phyloP scores from a whole-genome alignment of 1,140 invertebrate genomes.

The Metopolophium dirhodum region DNA sequence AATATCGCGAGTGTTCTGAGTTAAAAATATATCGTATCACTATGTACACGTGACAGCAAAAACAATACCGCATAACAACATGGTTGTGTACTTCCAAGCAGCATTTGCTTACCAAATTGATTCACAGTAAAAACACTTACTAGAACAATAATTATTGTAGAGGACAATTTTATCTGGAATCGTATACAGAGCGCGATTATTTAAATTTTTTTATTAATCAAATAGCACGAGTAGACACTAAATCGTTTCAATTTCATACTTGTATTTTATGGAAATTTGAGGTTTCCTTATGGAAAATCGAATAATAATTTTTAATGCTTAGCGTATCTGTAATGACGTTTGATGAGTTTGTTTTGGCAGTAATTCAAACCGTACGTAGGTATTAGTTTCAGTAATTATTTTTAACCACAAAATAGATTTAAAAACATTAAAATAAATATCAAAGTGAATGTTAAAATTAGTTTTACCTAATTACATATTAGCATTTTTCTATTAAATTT shows the following conservation, averaged over 20 bases:
- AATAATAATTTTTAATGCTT: not conserved
- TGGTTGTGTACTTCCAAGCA: not conserved
- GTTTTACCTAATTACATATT: not conserved
- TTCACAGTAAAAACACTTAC: not conserved
- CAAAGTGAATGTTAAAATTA: not conserved
- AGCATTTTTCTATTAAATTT: not conserved
- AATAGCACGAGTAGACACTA: not conserved
- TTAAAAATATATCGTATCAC: not conserved
- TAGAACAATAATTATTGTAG: not conserved
- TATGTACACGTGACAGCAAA: not conserved
- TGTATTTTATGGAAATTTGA: not conserved
- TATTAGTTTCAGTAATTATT: not conserved
- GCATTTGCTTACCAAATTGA: not conserved
- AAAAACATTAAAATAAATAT: not conserved
- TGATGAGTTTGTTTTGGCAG: slow-evolving; percentile 2
- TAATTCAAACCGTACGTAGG: not conserved
- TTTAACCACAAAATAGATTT: not conserved
- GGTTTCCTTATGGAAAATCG: not conserved
- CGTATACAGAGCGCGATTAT: not conserved
- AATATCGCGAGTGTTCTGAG: not conserved
- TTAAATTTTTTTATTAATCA: not conserved
- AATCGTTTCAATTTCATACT: not conserved
- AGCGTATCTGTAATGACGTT: not conserved
- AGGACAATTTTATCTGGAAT: not conserved
- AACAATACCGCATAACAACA: not conserved